Conservation (phyloP, 2,888 invertebrate species). For the Pharmacophagus antenor region DNA sequence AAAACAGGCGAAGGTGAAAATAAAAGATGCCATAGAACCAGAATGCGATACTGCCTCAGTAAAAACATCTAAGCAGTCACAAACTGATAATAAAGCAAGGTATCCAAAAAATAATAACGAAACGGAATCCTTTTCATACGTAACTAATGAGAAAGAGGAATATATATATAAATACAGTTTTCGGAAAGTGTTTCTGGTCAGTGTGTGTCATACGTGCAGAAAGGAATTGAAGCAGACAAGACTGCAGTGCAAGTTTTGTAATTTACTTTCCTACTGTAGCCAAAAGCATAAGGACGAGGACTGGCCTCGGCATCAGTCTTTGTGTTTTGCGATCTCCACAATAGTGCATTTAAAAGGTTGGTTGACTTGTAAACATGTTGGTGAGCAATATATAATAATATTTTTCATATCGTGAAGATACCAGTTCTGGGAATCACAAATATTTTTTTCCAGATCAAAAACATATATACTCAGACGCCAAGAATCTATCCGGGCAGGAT, state of each 20-base stretch:
- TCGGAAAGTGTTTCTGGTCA: conserved; percentile 82
- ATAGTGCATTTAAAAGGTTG: conserved; percentile 79
- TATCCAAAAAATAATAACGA: conserved; percentile 42
- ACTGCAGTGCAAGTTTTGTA: conserved; percentile 75
- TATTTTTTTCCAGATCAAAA: conserved; percentile 63
- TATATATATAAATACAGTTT: conserved; percentile 84
- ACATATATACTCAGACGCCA: conserved; percentile 74
- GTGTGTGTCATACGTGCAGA: conserved; percentile 79
- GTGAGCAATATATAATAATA: too few relatives aligned
- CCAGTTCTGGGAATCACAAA: too few relatives aligned
- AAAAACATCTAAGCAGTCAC: conserved; percentile 57
- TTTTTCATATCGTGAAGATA: too few relatives aligned
- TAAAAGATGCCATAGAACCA: conserved; percentile 63
- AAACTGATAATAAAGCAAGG: conserved; percentile 53
- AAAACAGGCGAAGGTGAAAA: conserved; percentile 65
- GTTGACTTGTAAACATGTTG: conserved; percentile 29
- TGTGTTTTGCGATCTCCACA: conserved; percentile 82
- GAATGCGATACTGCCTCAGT: conserved; percentile 40
- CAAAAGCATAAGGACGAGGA: conserved; percentile 82
- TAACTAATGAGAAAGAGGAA: conserved; percentile 79
- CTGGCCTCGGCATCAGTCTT: conserved; percentile 76
- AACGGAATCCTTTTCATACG: conserved; percentile 49
- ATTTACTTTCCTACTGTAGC: conserved; percentile 84
- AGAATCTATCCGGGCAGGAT: conserved; percentile 77
- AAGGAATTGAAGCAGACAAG: conserved; percentile 53